Conservation (phyloP, 2,888 invertebrate species). For the Lingula anatina region DNA sequence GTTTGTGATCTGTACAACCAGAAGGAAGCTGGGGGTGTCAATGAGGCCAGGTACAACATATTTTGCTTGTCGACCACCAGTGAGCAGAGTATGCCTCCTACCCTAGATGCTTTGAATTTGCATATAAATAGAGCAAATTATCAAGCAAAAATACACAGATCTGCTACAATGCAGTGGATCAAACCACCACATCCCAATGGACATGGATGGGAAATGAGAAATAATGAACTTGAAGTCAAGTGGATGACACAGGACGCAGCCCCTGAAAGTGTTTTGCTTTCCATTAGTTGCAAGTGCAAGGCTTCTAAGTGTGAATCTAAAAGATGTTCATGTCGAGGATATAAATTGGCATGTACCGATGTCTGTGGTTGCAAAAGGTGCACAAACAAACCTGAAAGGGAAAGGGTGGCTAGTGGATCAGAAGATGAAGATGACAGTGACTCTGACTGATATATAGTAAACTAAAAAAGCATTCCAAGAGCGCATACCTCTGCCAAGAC, state of each 20-base stretch:
- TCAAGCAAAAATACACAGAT: background rate
- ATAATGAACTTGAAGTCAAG: background rate
- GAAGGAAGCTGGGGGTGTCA: background rate
- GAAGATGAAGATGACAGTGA: too few relatives aligned
- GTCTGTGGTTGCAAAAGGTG: too few relatives aligned
- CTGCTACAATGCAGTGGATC: background rate
- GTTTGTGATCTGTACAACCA: conserved; percentile 1
- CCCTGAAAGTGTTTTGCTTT: background rate
- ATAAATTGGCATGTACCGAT: too few relatives aligned
- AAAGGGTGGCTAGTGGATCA: too few relatives aligned
- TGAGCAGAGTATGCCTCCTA: background rate
- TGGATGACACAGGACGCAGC: background rate
- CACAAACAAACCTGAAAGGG: too few relatives aligned
- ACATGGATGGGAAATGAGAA: background rate
- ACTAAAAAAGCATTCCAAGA: too few relatives aligned
- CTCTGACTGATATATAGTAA: too few relatives aligned
- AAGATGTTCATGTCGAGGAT: background rate
- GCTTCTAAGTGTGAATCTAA: background rate
- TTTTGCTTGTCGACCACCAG: background rate
- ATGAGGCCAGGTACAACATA: background rate
- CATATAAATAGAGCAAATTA: conserved; percentile 1
- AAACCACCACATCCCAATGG: background rate
- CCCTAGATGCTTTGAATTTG: background rate
- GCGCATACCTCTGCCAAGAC: too few relatives aligned
- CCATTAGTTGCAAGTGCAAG: background rate